Conservation (phyloP, 2,888 invertebrate species). For the Endomychus coccineus region DNA sequence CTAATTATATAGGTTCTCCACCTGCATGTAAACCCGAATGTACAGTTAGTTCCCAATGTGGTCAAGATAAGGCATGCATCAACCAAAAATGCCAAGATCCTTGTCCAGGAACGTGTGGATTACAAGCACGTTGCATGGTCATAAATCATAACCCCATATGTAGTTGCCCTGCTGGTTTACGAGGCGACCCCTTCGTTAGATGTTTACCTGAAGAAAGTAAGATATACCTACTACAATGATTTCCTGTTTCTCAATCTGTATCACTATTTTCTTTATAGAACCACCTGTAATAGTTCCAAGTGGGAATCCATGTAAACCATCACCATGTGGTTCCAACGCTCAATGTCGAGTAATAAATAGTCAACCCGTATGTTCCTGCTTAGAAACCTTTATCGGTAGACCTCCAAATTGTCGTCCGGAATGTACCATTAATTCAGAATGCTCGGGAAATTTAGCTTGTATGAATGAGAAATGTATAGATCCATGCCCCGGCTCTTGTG, state of each 20-base stretch:
- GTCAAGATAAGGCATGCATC: conserved; percentile 71
- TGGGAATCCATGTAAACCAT: conserved; percentile 69
- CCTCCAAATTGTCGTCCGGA: conserved; percentile 82
- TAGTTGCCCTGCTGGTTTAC: conserved; percentile 66
- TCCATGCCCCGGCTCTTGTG: conserved; percentile 82
- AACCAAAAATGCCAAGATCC: conserved; percentile 75
- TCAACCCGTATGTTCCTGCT: conserved; percentile 73
- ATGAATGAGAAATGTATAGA: conserved; percentile 72
- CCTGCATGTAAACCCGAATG: conserved; percentile 73
- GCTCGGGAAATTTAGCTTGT: conserved; percentile 76
- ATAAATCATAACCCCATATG: conserved; percentile 82
- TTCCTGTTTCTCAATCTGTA: neutral
- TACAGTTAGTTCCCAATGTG: conserved; percentile 74
- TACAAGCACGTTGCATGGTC: conserved; percentile 72
- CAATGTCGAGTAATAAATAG: conserved; percentile 71
- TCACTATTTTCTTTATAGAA: conserved; percentile 2
- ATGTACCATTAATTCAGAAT: conserved; percentile 78
- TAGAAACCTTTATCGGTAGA: conserved; percentile 70
- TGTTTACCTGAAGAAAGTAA: conserved; percentile 48
- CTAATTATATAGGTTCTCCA: conserved; percentile 71
- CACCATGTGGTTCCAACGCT: conserved; percentile 79
- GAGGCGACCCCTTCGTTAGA: conserved; percentile 74
- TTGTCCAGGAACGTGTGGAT: conserved; percentile 75
- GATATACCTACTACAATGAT: too few species aligned
- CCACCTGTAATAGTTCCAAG: conserved; percentile 43